Conservation (phyloP, 2,113 vertebrate species). For the Acrocephalus arundinaceus region DNA sequence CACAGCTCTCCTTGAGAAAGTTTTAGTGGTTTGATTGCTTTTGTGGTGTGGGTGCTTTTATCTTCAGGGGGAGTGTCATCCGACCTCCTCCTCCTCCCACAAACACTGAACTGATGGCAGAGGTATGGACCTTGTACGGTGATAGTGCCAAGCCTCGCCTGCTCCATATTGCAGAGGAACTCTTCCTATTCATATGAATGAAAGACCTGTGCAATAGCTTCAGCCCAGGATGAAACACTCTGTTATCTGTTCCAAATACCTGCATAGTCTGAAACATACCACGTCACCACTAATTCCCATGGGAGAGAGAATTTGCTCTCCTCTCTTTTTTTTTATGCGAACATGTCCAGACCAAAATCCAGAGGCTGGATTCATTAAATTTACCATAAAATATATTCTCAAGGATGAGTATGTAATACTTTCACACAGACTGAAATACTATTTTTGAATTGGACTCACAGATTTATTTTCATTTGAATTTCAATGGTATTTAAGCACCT, state of each 20-base stretch:
- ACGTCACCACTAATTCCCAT: neutral
- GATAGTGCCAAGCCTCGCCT: neutral
- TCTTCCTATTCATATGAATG: neutral
- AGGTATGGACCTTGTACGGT: neutral
- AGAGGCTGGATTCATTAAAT: neutral
- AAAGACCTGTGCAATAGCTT: neutral
- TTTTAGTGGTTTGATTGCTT: neutral
- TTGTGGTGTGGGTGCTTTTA: neutral
- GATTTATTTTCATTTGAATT: neutral
- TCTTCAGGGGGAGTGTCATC: neutral
- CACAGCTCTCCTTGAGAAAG: neutral
- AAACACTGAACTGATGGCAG: neutral
- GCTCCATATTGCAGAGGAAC: neutral
- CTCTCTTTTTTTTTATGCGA: neutral
- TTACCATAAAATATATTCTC: neutral
- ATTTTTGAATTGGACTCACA: neutral
- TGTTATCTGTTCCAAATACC: neutral
- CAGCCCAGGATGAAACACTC: neutral
- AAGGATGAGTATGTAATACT: neutral
- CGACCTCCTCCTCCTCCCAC: neutral
- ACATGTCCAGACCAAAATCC: neutral
- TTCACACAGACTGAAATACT: neutral
- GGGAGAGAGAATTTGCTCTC: neutral
- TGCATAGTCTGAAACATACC: neutral
- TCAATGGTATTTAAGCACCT: neutral